Conservation (phyloP, 2,797 vertebrate genomes). For the Apogon hyalosoma region DNA sequence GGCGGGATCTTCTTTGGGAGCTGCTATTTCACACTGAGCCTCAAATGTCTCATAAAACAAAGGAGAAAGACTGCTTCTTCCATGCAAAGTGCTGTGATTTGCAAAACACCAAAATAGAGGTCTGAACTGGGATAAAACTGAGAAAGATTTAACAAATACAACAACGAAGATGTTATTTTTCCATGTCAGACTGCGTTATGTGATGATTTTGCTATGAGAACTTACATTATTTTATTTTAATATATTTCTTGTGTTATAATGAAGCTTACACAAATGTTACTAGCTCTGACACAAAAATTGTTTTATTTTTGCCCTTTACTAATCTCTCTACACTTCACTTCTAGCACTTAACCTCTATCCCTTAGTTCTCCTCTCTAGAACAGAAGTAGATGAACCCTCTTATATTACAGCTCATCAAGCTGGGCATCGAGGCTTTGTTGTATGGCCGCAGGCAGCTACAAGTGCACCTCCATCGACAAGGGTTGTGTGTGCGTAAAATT, state of each 20-base stretch:
- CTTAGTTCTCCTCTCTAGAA: background rate
- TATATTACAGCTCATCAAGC: slow-evolving; percentile 17
- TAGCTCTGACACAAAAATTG: no score
- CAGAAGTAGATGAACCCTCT: slow-evolving; percentile 2
- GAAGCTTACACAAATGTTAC: no score
- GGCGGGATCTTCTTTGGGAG: slow-evolving; percentile 51
- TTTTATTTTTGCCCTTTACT: slow-evolving; percentile 13
- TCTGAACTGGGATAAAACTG: slow-evolving; percentile 1
- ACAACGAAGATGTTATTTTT: background rate
- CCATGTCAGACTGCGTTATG: no score
- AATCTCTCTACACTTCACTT: background rate
- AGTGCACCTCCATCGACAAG: background rate
- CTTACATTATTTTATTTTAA: no score
- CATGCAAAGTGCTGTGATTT: slow-evolving; percentile 22
- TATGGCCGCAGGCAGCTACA: background rate
- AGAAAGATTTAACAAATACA: background rate
- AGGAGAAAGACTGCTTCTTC: slow-evolving; percentile 26
- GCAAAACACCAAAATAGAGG: slow-evolving; percentile 31
- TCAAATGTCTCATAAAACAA: slow-evolving; percentile 62
- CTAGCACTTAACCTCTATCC: background rate
- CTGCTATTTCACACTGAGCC: slow-evolving; percentile 62
- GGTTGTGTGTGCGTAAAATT: slow-evolving; percentile 32
- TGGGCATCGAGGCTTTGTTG: background rate
- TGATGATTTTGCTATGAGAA: no score
- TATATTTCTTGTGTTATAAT: no score